These are phyloP conservation scores for Lepilemur ruficaudatus DNA, from an alignment of 2,797 vertebrate genomes.

Conservation along the genomic window DNA sequence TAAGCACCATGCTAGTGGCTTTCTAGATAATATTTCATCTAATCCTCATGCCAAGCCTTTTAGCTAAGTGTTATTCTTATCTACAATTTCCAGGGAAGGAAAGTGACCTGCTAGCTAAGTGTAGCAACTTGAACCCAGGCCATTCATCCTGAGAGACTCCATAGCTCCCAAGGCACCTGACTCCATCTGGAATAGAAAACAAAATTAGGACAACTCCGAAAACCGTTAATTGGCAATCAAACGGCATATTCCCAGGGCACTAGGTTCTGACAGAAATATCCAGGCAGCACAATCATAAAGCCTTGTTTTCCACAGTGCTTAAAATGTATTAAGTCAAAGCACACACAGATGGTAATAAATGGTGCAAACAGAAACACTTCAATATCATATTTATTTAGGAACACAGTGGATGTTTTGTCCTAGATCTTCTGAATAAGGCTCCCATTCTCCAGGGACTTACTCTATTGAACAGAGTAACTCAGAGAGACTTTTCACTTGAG, in stretches of 20 bases:
- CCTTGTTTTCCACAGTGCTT: conserved; percentile 21
- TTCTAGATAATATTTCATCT: not conserved
- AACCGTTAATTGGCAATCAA: conserved; percentile 66
- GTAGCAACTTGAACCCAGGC: not conserved
- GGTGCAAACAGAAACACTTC: not conserved
- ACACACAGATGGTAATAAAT: conserved; percentile 47
- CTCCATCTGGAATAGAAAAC: conserved; percentile 68
- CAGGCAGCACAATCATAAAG: conserved; percentile 45
- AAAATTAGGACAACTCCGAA: conserved; percentile 73
- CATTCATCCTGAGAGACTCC: not conserved
- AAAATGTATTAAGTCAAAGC: conserved; percentile 55
- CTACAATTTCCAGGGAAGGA: not conserved
- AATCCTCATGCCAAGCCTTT: not conserved
- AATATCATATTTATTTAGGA: conserved; percentile 53
- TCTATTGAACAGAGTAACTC: not conserved
- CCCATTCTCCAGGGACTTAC: not conserved
- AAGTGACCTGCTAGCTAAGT: conserved; percentile 46
- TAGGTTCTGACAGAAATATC: conserved; percentile 69
- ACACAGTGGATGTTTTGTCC: not conserved
- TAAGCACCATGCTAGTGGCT: not conserved
- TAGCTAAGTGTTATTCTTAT: not conserved
- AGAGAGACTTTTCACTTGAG: not conserved
- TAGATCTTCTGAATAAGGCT: conserved; percentile 21
- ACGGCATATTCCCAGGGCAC: conserved; percentile 61
- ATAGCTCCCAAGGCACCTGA: conserved; percentile 53